These are phyloP conservation scores for Tenodera sinensis DNA, from an alignment of 2,888 invertebrate genomes.

Conservation along the genomic window DNA sequence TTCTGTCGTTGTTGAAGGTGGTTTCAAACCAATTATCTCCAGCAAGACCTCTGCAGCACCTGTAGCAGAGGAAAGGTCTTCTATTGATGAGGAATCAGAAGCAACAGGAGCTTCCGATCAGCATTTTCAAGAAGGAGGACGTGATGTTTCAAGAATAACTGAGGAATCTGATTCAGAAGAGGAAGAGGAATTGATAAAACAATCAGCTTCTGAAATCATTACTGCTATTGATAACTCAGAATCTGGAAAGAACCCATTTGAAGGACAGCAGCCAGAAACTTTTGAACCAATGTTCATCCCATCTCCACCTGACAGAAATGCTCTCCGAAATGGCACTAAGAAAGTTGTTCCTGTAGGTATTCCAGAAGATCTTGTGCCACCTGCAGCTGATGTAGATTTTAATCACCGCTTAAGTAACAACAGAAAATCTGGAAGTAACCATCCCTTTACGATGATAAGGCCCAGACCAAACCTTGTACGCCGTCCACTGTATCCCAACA, in stretches of 20 bases:
- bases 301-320: constrained; percentile 62
- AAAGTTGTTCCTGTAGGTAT: constrained; percentile 37
- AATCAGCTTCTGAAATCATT: constrained; percentile 36
- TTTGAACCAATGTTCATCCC: constrained; percentile 81
- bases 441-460: constrained; percentile 37
- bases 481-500: constrained; percentile 30
- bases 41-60: constrained; percentile 45
- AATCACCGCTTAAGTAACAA: constrained; percentile 25
- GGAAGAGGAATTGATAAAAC: constrained; percentile 42
- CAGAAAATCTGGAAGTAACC: constrained; percentile 25
- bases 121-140: constrained; percentile 42
- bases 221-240: constrained; percentile 40
- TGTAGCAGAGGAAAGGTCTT: constrained; percentile 46
- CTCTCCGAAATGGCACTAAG: not conserved
- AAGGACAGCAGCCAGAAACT: constrained; percentile 51
- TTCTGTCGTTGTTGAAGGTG: constrained; percentile 77
- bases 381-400: not conserved
- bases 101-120: constrained; percentile 33
- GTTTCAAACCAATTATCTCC: constrained; percentile 74
- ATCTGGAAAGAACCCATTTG: constrained; percentile 44
- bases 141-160: constrained; percentile 19
- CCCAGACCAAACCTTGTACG: constrained; percentile 49
- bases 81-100: constrained; percentile 16
- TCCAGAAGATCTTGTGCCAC: constrained; percentile 20
- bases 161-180: constrained; percentile 47